These are phyloP conservation scores for Micropoecilia bifurca DNA, from an alignment of 2,797 vertebrate genomes.

Conservation along the genomic window DNA sequence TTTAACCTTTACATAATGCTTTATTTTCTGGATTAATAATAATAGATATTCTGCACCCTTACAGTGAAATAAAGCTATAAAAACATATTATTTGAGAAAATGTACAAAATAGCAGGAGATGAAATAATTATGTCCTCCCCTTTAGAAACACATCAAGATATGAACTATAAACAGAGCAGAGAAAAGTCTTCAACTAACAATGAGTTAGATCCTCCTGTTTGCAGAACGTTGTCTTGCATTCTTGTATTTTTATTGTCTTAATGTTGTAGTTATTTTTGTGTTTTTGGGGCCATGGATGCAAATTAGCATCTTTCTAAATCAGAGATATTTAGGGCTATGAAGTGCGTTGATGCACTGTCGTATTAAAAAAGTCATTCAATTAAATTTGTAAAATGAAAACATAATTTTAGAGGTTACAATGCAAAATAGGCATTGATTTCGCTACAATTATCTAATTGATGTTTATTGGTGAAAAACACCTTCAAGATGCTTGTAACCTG, in stretches of 20 bases:
- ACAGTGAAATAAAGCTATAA: neutral
- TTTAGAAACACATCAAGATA: neutral
- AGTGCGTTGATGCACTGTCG: too few relatives aligned
- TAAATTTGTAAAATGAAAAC: neutral
- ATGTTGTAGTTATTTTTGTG: too few relatives aligned
- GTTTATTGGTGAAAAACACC: neutral
- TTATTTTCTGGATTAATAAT: neutral
- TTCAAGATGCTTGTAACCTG: neutral
- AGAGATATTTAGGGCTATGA: too few relatives aligned
- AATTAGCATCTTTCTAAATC: too few relatives aligned
- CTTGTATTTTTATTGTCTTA: too few relatives aligned
- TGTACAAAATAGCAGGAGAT: neutral
- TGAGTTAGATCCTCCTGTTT: neutral
- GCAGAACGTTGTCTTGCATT: neutral
- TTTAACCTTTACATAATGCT: neutral
- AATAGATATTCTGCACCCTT: neutral
- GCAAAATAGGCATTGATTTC: neutral
- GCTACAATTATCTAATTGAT: neutral
- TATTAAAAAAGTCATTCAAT: too few relatives aligned
- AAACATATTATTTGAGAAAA: neutral
- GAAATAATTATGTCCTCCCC: neutral
- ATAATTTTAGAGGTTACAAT: neutral
- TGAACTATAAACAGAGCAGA: neutral
- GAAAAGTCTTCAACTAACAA: neutral
- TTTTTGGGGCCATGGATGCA: too few relatives aligned